Conservation (phyloP, 1,140 invertebrate genomes). For the Phymorhynchus buccinoides region DNA sequence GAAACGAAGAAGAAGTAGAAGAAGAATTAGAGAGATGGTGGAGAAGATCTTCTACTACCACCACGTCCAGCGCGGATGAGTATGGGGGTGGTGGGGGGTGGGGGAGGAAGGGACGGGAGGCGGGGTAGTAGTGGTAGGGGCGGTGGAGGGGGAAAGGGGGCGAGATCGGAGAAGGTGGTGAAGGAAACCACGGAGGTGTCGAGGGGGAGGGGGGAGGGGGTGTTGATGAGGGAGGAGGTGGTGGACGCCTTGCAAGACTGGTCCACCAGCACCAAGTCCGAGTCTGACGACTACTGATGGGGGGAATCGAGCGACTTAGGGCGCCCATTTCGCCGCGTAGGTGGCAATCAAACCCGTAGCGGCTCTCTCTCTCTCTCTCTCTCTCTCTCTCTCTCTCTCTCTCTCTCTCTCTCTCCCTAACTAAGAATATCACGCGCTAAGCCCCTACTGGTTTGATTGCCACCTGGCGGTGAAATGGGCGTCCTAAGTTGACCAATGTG, state of each 20-base stretch:
- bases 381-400: too few relatives aligned
- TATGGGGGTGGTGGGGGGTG: too few relatives aligned
- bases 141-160: not conserved
- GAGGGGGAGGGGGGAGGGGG: not conserved
- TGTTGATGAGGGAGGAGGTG: not conserved
- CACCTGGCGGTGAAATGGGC: too few relatives aligned
- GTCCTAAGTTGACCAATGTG: too few relatives aligned
- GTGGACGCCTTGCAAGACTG: not conserved
- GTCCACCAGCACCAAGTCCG: not conserved
- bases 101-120: not conserved
- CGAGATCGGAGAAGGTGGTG: conserved; percentile 8
- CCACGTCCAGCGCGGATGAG: not conserved
- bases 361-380: too few relatives aligned
- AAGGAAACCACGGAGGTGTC: conserved; percentile 7
- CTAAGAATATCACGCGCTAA: not conserved
- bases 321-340: too few relatives aligned
- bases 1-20: too few relatives aligned
- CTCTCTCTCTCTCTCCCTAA: not conserved
- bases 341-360: too few relatives aligned
- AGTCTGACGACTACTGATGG: not conserved
- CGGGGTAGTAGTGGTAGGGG: not conserved
- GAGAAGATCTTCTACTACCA: too few relatives aligned
- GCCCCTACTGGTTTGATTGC: too few relatives aligned
- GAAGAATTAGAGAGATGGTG: too few relatives aligned
- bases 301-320: too few relatives aligned